phyloP scores from a whole-genome alignment of 2,888 invertebrate genomes.

The Mimumesa dahlbomi region DNA sequence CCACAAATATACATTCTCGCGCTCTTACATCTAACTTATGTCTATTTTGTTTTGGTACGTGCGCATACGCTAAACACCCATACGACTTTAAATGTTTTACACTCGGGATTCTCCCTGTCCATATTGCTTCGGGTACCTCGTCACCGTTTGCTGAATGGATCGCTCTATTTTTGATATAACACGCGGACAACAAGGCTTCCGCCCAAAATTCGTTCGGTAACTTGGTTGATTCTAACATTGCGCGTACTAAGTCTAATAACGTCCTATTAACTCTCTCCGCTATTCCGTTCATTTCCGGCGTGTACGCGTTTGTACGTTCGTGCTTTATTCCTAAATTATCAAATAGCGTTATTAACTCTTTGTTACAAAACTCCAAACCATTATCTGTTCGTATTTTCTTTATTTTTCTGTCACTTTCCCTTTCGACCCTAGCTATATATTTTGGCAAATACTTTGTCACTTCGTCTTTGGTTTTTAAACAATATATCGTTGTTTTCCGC shows the following conservation, averaged over 20 bases:
- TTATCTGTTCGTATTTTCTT: constrained; percentile 2
- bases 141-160: not conserved
- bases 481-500: constrained; percentile 6
- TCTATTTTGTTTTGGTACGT: no score
- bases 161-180: constrained; percentile 15
- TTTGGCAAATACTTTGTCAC: not conserved
- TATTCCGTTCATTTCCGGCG: constrained; percentile 1
- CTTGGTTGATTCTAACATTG: not conserved
- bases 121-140: constrained; percentile 8
- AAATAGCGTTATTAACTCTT: not conserved
- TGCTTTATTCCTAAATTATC: not conserved
- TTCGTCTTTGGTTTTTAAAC: constrained; percentile 7
- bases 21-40: no score
- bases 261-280: constrained; percentile 6
- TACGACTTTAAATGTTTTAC: constrained; percentile 19
- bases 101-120: constrained; percentile 6
- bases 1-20: no score
- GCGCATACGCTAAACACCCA: no score
- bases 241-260: not conserved
- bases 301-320: not conserved
- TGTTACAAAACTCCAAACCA: not conserved
- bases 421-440: constrained; percentile 5
- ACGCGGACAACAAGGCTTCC: not conserved
- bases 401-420: constrained; percentile 6
- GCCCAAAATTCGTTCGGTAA: constrained; percentile 7